Percentiles rank a stretch among this genome's conserved stretches.
Conservation (phyloP, 1,140 invertebrate species). For the Musca vetustissima region DNA sequence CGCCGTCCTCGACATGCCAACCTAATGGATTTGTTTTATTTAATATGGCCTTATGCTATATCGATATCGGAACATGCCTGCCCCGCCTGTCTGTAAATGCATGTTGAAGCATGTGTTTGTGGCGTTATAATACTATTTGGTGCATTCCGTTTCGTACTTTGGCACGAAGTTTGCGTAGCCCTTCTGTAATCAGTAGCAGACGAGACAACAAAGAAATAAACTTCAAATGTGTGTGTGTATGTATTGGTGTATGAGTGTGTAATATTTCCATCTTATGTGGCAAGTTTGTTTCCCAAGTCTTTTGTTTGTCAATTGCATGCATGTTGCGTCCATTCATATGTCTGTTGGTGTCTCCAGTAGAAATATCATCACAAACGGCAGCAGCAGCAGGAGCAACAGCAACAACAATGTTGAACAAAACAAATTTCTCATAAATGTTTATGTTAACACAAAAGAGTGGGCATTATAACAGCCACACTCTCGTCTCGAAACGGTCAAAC, state of each 20-base stretch:
- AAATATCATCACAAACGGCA: no score
- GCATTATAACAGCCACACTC: constrained; percentile 21
- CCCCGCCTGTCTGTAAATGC: no score
- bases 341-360: no score
- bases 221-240: not conserved
- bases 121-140: not conserved
- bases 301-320: not conserved
- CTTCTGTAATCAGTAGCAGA: constrained; percentile 17
- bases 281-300: not conserved
- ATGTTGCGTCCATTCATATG: no score
- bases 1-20: constrained; percentile 5
- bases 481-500: not conserved
- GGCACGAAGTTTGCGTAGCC: not conserved
- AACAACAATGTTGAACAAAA: constrained; percentile 6
- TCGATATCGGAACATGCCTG: no score
- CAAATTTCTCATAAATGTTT: constrained; percentile 24
- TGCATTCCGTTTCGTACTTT: not conserved
- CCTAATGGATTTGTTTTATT: constrained; percentile 24
- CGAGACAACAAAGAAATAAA: constrained; percentile 18
- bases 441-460: constrained; percentile 23
- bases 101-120: not conserved
- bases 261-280: not conserved
- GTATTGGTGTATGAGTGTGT: no score
- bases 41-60: not conserved
- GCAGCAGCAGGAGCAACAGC: not conserved